phyloP scores from a whole-genome alignment of 1,140 invertebrate genomes.

The Drosophila quadrilineata region DNA sequence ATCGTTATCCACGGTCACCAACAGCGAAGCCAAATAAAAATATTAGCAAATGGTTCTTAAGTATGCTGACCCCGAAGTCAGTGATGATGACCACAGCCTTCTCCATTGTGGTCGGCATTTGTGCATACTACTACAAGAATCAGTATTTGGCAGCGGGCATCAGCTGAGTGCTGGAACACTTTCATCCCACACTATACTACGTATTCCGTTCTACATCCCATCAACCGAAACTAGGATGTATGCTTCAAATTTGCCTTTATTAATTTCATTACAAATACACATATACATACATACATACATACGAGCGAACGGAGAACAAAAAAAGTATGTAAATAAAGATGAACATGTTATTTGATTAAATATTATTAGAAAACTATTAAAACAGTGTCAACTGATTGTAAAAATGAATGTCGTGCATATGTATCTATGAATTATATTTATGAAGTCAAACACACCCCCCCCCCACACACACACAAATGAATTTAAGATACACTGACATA shows the following conservation, averaged over 20 bases:
- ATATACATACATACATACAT: slow-evolving; percentile 26
- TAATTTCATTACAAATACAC: slow-evolving; percentile 30
- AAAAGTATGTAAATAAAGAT: slow-evolving; percentile 5
- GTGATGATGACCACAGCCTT: slow-evolving; percentile 74
- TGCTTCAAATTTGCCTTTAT: slow-evolving; percentile 54
- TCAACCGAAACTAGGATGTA: slow-evolving; percentile 45
- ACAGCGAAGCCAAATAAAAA: slow-evolving; percentile 48
- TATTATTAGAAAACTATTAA: slow-evolving; percentile 1
- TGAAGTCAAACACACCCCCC: background rate
- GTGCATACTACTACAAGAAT: slow-evolving; percentile 80
- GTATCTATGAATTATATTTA: slow-evolving; percentile 19
- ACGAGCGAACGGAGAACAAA: too few relatives aligned
- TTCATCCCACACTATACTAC: slow-evolving; percentile 33
- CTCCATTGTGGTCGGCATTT: slow-evolving; percentile 76
- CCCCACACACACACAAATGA: too few relatives aligned
- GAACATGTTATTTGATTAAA: background rate
- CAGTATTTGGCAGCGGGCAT: slow-evolving; percentile 73
- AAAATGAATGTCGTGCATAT: slow-evolving; percentile 12
- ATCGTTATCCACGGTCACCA: slow-evolving; percentile 61
- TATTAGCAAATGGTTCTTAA: slow-evolving; percentile 60
- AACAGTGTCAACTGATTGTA: slow-evolving; percentile 6
- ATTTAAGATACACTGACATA: slow-evolving; percentile 23
- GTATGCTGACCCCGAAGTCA: slow-evolving; percentile 68
- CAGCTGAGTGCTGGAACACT: slow-evolving; percentile 59
- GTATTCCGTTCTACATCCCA: slow-evolving; percentile 34